Conservation (phyloP, 2,113 vertebrate species). For the Geococcyx californianus region DNA sequence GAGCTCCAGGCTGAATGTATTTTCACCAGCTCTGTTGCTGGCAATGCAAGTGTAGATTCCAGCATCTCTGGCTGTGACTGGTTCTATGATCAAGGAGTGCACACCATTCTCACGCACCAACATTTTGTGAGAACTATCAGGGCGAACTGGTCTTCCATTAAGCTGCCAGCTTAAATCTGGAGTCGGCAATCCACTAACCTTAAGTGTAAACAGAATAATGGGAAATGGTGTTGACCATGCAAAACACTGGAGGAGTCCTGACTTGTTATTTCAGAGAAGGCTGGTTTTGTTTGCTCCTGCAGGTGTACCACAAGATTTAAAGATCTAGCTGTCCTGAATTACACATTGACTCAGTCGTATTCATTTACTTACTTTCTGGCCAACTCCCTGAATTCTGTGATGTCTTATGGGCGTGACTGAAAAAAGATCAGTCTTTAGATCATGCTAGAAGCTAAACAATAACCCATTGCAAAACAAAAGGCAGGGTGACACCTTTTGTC, state of each 20-base stretch:
- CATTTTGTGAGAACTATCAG: slow-evolving; percentile 94
- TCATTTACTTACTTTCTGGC: not conserved
- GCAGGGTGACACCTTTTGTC: slow-evolving; percentile 33
- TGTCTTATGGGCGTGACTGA: not conserved
- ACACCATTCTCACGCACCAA: slow-evolving; percentile 95
- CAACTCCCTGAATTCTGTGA: slow-evolving; percentile 31
- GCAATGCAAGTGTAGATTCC: slow-evolving; percentile 95
- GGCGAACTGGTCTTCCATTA: slow-evolving; percentile 89
- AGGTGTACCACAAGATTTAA: not conserved
- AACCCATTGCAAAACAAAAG: not conserved
- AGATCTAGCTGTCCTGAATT: not conserved
- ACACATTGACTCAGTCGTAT: not conserved
- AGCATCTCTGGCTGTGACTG: slow-evolving; percentile 88
- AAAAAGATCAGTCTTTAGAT: slow-evolving; percentile 5
- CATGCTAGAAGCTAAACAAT: not conserved
- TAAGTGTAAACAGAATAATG: not conserved
- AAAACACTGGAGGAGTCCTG: not conserved
- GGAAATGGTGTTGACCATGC: not conserved
- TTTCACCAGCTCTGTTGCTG: slow-evolving; percentile 94
- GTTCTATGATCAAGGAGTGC: slow-evolving; percentile 95
- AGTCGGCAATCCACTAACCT: slow-evolving; percentile 96
- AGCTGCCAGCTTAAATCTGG: slow-evolving; percentile 96
- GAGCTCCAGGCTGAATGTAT: slow-evolving; percentile 96
- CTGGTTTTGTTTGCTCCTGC: not conserved
- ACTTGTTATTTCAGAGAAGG: not conserved